Evolutionary conservation across 2,797 vertebrate species (phyloP), one percentile per base, ranked within the genome.

Genomic region (Paratrypauchen microcephalus): DNA sequence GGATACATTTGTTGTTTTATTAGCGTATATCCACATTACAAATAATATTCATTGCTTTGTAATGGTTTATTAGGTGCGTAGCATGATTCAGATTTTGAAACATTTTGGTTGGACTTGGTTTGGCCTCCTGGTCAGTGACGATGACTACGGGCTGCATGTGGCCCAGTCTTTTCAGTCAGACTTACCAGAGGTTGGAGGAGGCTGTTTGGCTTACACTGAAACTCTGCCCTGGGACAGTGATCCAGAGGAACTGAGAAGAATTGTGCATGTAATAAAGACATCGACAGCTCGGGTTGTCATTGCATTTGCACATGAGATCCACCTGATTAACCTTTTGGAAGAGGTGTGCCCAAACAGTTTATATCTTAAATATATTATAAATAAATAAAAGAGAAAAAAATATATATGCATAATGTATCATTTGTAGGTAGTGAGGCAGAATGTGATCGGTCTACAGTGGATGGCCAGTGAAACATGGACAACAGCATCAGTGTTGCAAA

Each of bases 21-120:
- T 36, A 18, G 11, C 32, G 39, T n/a, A 60, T 1, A 39, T 5
- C 30, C 9, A 19, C 15, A 41, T 41, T 15, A 32, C 28, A 5
- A 50, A 30, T 24, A 16, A 18, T 48, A 6, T 48, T 6, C 8
- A 8, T 48, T 48, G 15, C 41, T 26, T 26, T 64, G 19, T 19
- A 11, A 19, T 11, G 18, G 8, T 4, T 24, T 3, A 55, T 57
- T 15, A 85, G 83, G 83, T 87, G 1, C 81, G n/a, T 28, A 83
- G 83, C 0, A 86, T 92, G 75, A 79, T 92, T 28, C 86, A 88
- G 81, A 92, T 93, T 41, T 58, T 93, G 0, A 87, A 81, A 65
- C 80, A 54, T 56, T 93, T 91, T 19, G 58, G 84, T 6, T 92
- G 91, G 92, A 92, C 86, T 2, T 93, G 91, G 92, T 85, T 82